phyloP scores from a whole-genome alignment of 2,113 vertebrate species.

The Gymnocephalus cernua region DNA sequence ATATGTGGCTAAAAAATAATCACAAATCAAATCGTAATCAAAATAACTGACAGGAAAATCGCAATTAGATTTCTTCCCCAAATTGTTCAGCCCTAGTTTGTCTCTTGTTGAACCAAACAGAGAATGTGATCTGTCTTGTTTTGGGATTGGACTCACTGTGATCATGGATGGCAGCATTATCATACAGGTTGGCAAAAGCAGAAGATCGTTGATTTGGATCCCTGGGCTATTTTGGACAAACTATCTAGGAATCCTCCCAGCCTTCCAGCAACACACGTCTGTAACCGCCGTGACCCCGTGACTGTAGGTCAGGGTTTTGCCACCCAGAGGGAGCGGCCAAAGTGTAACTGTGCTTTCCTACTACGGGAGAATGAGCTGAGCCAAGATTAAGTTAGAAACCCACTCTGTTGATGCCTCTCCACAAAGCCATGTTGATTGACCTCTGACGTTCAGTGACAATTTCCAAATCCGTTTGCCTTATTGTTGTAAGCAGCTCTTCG shows the following conservation, averaged over 20 bases:
- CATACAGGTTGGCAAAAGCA: background rate
- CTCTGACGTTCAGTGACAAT: slow-evolving; percentile 51
- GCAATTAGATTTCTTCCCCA: too few species aligned
- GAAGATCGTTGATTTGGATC: background rate
- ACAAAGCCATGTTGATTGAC: slow-evolving; percentile 65
- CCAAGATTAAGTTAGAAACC: slow-evolving; percentile 62
- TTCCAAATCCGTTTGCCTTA: slow-evolving; percentile 55
- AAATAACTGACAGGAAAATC: too few species aligned
- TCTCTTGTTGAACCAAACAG: background rate
- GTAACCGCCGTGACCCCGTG: background rate
- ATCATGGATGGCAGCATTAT: background rate
- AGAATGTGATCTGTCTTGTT: background rate
- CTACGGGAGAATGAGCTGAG: slow-evolving; percentile 21
- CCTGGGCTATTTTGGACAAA: background rate
- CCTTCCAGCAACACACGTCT: background rate
- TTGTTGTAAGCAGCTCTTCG: slow-evolving; percentile 58
- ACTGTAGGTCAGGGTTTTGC: slow-evolving; percentile 25
- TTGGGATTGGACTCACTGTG: background rate
- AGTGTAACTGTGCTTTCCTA: background rate
- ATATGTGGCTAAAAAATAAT: too few species aligned
- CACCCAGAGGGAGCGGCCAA: background rate
- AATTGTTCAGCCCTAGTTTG: too few species aligned
- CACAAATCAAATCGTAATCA: too few species aligned
- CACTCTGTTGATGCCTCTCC: slow-evolving; percentile 18
- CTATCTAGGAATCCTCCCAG: background rate